Evolutionary conservation across 2,888 invertebrate genomes (phyloP).

Genomic region (Lypha dubia): DNA sequence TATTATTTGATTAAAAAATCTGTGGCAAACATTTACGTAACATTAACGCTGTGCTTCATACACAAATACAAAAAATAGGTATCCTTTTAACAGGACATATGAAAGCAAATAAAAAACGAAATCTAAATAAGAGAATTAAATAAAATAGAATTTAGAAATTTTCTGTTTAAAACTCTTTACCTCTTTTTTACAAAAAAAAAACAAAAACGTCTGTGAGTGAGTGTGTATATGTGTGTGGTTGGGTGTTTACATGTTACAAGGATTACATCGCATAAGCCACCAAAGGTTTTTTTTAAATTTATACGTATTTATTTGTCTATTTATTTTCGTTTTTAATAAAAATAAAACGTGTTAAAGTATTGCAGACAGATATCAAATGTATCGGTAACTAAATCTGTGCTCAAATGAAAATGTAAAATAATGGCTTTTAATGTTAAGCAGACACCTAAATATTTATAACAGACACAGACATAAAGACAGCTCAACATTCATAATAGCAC

Average conservation of each 20-base stretch:
- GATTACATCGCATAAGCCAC: slow-evolving; percentile 48
- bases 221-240: neutral
- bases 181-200: too few species aligned
- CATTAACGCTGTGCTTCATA: slow-evolving; percentile 19
- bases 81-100: neutral
- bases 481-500: neutral
- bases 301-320: neutral
- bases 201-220: neutral
- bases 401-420: slow-evolving; percentile 31
- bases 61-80: neutral
- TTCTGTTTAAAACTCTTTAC: too few species aligned
- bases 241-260: neutral
- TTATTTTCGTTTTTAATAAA: slow-evolving; percentile 9
- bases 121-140: slow-evolving; percentile 16
- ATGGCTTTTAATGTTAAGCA: slow-evolving; percentile 30
- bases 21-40: neutral
- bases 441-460: slow-evolving; percentile 19
- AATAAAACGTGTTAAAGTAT: slow-evolving; percentile 13
- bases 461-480: neutral
- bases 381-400: slow-evolving; percentile 10
- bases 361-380: neutral
- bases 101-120: neutral
- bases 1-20: slow-evolving; percentile 29
- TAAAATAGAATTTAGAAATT: slow-evolving; percentile 1
- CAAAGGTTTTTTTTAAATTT: slow-evolving; percentile 33